Evolutionary conservation across 35 echinoderm and acorn worm species (phyloP).

Genomic region (Ophioderma brevispina): DNA sequence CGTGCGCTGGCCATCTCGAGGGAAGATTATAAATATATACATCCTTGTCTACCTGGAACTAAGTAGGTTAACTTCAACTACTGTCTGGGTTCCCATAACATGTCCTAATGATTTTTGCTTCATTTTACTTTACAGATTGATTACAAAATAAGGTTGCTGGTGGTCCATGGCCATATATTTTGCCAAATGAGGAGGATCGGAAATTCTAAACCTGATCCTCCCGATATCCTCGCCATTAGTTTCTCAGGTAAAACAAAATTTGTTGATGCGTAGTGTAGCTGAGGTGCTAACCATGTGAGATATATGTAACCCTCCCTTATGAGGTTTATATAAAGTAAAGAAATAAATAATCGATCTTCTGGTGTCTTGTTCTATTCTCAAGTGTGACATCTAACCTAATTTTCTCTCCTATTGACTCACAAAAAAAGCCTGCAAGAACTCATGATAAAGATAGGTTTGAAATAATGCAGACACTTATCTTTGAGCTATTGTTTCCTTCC

Average conservation of each 20-base stretch:
- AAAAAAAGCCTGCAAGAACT: not conserved
- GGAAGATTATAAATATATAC: too few relatives aligned
- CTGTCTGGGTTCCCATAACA: too few relatives aligned
- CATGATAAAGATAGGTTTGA: too few relatives aligned
- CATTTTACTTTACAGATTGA: conserved; percentile 49
- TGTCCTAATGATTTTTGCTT: too few relatives aligned
- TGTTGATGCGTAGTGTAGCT: not conserved
- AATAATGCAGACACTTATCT: too few relatives aligned
- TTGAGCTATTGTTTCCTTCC: too few relatives aligned
- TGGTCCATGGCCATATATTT: conserved; percentile 83
- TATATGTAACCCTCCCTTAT: not conserved
- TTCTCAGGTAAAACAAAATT: not conserved
- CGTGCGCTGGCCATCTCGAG: too few relatives aligned
- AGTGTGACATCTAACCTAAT: not conserved
- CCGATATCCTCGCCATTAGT: conserved; percentile 24
- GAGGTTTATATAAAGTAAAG: not conserved
- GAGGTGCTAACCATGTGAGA: not conserved
- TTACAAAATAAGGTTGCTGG: conserved; percentile 56
- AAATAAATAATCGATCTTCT: not conserved
- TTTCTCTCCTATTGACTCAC: not conserved
- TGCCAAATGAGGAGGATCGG: conserved; percentile 37
- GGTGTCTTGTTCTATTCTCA: not conserved
- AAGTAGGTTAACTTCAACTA: too few relatives aligned
- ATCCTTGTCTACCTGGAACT: too few relatives aligned
- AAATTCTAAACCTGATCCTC: conserved; percentile 16